phyloP scores from a whole-genome alignment of 2,888 invertebrate genomes.

The Nephrocerus scutellatus region DNA sequence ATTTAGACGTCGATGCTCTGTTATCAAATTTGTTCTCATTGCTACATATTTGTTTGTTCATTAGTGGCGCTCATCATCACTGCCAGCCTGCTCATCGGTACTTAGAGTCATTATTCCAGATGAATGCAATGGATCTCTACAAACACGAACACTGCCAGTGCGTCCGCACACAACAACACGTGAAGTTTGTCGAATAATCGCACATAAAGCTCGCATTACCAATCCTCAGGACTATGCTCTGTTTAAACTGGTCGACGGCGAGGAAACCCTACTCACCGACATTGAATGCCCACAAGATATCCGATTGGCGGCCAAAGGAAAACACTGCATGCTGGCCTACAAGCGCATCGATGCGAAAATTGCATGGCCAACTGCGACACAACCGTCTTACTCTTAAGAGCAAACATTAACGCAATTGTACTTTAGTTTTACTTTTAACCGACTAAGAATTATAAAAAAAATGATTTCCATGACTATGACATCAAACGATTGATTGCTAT shows the following conservation, averaged over 20 bases:
- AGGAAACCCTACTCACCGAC: constrained; percentile 85
- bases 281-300: constrained; percentile 87
- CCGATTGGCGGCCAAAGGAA: constrained; percentile 63
- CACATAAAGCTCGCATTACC: constrained; percentile 90
- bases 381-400: constrained; percentile 23
- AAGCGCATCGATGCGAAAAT: constrained; percentile 95
- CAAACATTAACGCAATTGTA: too few relatives aligned
- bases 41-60: constrained; percentile 11
- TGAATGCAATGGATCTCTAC: constrained; percentile 85
- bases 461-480: too few relatives aligned
- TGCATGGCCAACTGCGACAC: constrained; percentile 71
- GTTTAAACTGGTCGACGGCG: constrained; percentile 81
- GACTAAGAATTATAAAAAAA: too few relatives aligned
- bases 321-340: constrained; percentile 88
- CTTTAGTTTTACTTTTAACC: too few relatives aligned
- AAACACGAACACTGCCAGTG: constrained; percentile 86
- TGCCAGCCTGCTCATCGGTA: constrained; percentile 59
- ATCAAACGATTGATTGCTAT: too few relatives aligned
- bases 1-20: neutral
- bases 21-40: constrained; percentile 2
- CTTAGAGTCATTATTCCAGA: constrained; percentile 89
- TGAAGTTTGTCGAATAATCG: constrained; percentile 89
- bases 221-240: constrained; percentile 95
- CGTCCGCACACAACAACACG: constrained; percentile 88
- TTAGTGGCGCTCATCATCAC: constrained; percentile 53